Conservation (phyloP, 2,113 vertebrate species). For the Verasper variegatus region DNA sequence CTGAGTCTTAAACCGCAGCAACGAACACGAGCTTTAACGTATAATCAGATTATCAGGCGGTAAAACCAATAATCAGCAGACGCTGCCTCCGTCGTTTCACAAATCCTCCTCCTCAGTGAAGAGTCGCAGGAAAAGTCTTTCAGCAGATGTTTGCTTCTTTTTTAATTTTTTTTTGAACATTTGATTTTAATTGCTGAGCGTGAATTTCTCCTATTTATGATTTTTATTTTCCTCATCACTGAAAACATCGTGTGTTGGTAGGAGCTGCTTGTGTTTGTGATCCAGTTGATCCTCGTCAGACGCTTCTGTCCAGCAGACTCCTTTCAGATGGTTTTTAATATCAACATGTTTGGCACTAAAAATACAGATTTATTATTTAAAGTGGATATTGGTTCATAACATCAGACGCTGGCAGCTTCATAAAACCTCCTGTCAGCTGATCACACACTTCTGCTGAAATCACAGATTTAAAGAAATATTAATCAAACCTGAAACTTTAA, state of each 20-base stretch:
- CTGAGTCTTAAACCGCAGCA: conserved; percentile 13
- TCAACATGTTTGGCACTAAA: neutral
- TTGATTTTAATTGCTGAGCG: neutral
- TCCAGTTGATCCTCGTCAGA: neutral
- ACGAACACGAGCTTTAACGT: conserved; percentile 17
- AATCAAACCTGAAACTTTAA: neutral
- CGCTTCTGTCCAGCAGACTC: neutral
- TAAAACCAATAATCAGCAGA: conserved; percentile 41
- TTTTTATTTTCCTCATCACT: neutral
- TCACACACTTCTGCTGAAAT: neutral
- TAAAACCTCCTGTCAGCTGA: neutral
- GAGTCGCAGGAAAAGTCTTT: neutral
- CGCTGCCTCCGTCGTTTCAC: neutral
- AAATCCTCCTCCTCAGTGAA: conserved; percentile 26
- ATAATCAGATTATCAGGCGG: conserved; percentile 51
- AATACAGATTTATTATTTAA: neutral
- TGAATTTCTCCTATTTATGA: neutral
- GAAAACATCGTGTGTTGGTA: neutral
- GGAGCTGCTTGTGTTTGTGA: neutral
- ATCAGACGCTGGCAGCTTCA: too few relatives aligned
- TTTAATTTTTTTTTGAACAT: neutral
- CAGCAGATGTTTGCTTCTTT: neutral
- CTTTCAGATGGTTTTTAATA: neutral
- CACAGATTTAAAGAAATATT: neutral
- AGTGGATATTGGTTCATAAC: neutral